Conservation (phyloP, 2,888 invertebrate genomes). For the Mimachlamys varia region DNA sequence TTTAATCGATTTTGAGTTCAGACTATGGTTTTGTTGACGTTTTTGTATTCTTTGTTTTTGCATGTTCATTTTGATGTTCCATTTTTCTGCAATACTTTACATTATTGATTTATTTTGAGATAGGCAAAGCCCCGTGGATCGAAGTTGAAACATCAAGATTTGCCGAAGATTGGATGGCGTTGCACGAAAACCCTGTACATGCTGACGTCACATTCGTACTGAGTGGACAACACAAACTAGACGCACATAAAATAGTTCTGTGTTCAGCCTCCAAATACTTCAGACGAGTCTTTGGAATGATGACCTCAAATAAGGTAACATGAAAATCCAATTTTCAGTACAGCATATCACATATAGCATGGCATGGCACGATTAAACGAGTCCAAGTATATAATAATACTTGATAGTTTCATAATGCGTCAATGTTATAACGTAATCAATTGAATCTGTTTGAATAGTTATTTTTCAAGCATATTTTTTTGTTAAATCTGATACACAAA, state of each 20-base stretch:
- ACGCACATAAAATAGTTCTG: slow-evolving; percentile 73
- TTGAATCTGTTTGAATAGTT: too few relatives aligned
- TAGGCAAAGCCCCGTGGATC: slow-evolving; percentile 76
- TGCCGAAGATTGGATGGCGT: slow-evolving; percentile 72
- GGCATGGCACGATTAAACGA: too few relatives aligned
- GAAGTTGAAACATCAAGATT: slow-evolving; percentile 74
- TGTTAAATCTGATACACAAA: too few relatives aligned
- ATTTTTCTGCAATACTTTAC: too few relatives aligned
- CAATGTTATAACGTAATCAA: too few relatives aligned
- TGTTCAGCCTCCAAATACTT: slow-evolving; percentile 74
- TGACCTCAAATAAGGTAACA: slow-evolving; percentile 47
- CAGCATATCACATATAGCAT: slow-evolving; percentile 43
- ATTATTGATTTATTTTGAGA: not conserved
- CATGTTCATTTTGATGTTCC: too few relatives aligned
- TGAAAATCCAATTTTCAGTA: slow-evolving; percentile 45
- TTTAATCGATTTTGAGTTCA: too few relatives aligned
- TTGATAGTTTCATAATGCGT: too few relatives aligned
- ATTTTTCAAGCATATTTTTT: too few relatives aligned
- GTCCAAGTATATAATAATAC: too few relatives aligned
- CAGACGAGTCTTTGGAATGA: slow-evolving; percentile 64
- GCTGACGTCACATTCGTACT: slow-evolving; percentile 74
- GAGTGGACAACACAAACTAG: slow-evolving; percentile 62
- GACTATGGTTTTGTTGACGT: too few relatives aligned
- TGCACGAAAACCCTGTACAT: slow-evolving; percentile 69
- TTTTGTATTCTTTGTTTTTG: too few relatives aligned